Base-by-base conservation (phyloP, 2,888 invertebrate species). In the Erpobdella octoculata region DNA sequence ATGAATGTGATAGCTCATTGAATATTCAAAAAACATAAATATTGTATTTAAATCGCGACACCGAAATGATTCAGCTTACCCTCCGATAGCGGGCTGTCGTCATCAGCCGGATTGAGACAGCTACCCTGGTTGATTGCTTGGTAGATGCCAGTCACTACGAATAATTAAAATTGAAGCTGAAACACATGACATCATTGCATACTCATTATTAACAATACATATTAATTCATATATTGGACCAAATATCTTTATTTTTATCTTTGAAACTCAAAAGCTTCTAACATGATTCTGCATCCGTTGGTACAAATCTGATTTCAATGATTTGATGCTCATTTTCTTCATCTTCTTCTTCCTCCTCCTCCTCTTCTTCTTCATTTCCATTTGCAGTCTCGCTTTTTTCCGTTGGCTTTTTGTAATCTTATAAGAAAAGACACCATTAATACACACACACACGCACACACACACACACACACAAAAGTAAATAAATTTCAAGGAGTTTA, bases 91-190 rank as follows among this genome's bases (percentile, higher is more conserved):
- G 53, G 35, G 36, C 25, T 38, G 4, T 65, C 65, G 33, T 69
- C 69, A 6, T 53, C 69, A 58, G 33, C 38, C 9, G 69, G 69
- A 21, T 69, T 69, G 58, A 69, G 58, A 69, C 31, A 28, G 33
- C 48, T 48, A 6, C 69, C 69, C 33, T 69, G 41, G 48, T 69
- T 69, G 58, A 69, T 69, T 5, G 69, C 69, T 48, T 69, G 46
- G 28, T 69, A 69, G 2, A 69, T 69, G 1, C 18, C 18, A 8
- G 41, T 48, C 58, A 69, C 69, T 65, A 21, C 35, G n/a, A 9
- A 9, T 21, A 65, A 12, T 12, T 12, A 25, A n/a, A 21, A 59
- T 15, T 9, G 12, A n/a, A 59, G 8, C 21, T 59, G 12, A 59
- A 59, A 59, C 21, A n/a, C n/a, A n/a, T n/a, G n/a, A n/a, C n/a